Percentiles rank a stretch among this genome's conserved stretches.
These are phyloP conservation scores for Stenotaenia linearis DNA, from an alignment of 2,888 invertebrate species.

Conservation along the genomic window DNA sequence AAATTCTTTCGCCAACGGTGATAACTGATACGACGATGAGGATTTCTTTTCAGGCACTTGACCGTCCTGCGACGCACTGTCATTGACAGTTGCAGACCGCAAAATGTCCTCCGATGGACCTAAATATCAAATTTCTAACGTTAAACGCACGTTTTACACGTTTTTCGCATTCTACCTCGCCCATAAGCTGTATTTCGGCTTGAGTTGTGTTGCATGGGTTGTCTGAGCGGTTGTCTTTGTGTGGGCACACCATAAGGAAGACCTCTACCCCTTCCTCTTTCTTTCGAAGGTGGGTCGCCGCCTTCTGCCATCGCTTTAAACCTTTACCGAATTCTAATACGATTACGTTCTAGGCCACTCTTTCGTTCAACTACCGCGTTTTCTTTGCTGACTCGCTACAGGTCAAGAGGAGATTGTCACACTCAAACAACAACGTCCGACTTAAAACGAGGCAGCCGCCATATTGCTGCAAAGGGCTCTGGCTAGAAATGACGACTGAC, in stretches of 20 bases:
- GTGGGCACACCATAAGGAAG: conserved; percentile 12
- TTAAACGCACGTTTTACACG: background rate
- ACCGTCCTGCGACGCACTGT: conserved; percentile 4
- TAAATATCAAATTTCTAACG: background rate
- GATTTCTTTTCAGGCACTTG: conserved; percentile 17
- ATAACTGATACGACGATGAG: background rate
- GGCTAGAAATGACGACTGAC: background rate
- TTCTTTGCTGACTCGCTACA: background rate
- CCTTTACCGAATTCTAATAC: background rate
- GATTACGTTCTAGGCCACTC: background rate
- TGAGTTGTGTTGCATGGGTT: background rate
- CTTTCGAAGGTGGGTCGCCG: background rate
- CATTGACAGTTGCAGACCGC: background rate
- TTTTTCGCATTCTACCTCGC: background rate
- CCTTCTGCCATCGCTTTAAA: background rate
- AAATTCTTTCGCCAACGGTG: conserved; percentile 1
- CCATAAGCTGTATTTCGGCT: background rate
- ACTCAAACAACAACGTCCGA: background rate
- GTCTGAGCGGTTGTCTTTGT: conserved; percentile 13
- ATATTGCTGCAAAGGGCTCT: too few relatives aligned
- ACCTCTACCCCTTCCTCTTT: background rate
- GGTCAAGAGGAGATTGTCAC: background rate
- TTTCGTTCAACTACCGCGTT: background rate
- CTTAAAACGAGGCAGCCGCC: background rate
- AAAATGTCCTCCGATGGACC: conserved; percentile 9